Evolutionary conservation across 1,140 invertebrate genomes (phyloP).

Genomic region (Laodelphax striatellus): DNA sequence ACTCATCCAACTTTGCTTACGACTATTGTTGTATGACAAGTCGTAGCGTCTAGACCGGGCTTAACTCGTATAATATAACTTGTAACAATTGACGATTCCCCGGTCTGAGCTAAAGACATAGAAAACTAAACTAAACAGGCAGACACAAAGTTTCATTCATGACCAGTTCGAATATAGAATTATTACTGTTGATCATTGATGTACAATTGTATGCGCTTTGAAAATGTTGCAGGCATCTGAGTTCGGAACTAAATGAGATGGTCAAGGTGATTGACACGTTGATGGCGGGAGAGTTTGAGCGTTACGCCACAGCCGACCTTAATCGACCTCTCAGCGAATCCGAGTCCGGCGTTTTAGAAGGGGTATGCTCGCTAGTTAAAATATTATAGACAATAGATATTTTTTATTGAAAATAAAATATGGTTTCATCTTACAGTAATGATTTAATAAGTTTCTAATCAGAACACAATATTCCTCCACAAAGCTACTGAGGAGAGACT

Average conservation of each 20-base stretch:
- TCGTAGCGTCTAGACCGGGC: too few species aligned
- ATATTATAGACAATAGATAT: background rate
- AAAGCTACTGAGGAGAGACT: too few species aligned
- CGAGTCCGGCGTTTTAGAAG: constrained; percentile 51
- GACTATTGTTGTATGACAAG: too few species aligned
- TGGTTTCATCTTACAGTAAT: too few species aligned
- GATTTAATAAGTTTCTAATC: too few species aligned
- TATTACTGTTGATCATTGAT: background rate
- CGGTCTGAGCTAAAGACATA: too few species aligned
- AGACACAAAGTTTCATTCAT: too few species aligned
- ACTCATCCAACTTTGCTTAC: too few species aligned
- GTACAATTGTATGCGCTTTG: background rate
- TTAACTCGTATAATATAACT: too few species aligned
- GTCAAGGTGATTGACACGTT: constrained; percentile 93
- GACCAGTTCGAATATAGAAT: background rate
- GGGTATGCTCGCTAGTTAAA: constrained; percentile 32
- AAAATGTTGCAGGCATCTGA: constrained; percentile 58
- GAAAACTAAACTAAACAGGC: too few species aligned
- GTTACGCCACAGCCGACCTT: constrained; percentile 82
- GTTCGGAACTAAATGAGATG: constrained; percentile 93
- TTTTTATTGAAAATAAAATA: constrained; percentile 6
- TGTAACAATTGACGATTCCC: too few species aligned
- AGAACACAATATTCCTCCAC: too few species aligned
- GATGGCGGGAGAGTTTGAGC: constrained; percentile 88
- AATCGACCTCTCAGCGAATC: constrained; percentile 65